Evolutionary conservation across 2,113 vertebrate genomes (phyloP), one percentile per base, ranked within the genome.

Genomic region (Tetrao urogallus): DNA sequence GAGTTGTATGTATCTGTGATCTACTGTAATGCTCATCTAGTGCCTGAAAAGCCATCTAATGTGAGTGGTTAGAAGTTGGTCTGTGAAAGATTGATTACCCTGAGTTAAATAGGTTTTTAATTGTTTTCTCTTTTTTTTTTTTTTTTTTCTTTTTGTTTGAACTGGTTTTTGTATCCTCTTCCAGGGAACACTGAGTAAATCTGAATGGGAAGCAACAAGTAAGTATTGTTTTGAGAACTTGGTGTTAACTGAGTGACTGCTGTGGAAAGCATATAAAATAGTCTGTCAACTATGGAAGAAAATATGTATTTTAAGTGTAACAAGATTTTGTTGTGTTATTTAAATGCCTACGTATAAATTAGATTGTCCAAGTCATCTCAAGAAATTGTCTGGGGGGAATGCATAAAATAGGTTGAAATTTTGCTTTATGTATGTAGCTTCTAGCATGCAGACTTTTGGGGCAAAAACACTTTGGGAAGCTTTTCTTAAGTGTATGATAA

Each of bases 181-280:
- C 61, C 97, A 99, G 99, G 99, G 99, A 75, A 99, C 99, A 7
- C 96, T 99, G 96, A 99, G 99, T 98, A 98, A 98, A 91, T 99
- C 99, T 30, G 99, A 99, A 97, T 99, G 99, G 99, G 99, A 99
- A 89, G 99, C 99, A 94, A 97, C 99, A 97, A 99, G 99, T 99
- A 97, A 98, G 99, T 99, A 69, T 20, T 63, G 22, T 36, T 86
- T 84, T 40, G 48, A 81, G 92, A 90, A 64, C 65, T 70, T 12
- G 18, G 4, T 63, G 8, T 34, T 94, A 40, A 58, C 7, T 67
- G 43, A 89, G 69, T 54, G 30, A 40, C 30, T 58, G 12, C 28
- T 38, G 17, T 76, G 56, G 22, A 28, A 92, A 81, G 27, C 69
- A 10, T 87, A 8, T 70, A 22, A 92, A 85, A 58, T 38, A 43